A percentile compares a stretch with the other conserved stretches of the same genome.
Evolutionary conservation across 2,888 invertebrate species (phyloP).

Genomic region (Cyrtodaria siliqua): DNA sequence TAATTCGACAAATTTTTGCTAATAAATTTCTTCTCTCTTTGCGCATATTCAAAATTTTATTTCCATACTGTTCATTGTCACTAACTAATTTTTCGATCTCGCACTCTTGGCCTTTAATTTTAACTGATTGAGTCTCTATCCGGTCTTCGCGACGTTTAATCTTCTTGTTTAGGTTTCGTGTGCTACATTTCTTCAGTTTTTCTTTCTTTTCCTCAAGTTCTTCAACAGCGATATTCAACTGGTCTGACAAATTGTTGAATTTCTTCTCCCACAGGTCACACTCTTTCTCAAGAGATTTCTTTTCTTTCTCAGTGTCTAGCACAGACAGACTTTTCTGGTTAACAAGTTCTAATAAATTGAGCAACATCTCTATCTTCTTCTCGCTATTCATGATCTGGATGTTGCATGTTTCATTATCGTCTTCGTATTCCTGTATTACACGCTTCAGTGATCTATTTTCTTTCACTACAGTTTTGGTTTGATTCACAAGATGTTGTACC

Average conservation of each 20-base stretch:
- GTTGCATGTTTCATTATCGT: constrained; percentile 10
- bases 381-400: background rate
- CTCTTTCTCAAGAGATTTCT: background rate
- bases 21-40: too few species aligned
- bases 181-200: background rate
- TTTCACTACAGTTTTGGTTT: background rate
- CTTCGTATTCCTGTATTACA: background rate
- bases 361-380: constrained; percentile 5
- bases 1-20: too few species aligned
- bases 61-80: too few species aligned
- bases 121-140: too few species aligned
- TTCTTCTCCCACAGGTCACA: constrained; percentile 6
- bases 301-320: background rate
- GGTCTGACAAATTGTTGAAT: background rate
- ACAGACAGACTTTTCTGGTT: background rate
- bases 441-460: constrained; percentile 7
- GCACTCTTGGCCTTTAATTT: too few species aligned
- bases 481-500: background rate
- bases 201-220: constrained; percentile 5
- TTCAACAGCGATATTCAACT: constrained; percentile 7
- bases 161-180: constrained; percentile 17
- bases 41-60: too few species aligned
- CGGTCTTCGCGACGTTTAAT: constrained; percentile 9
- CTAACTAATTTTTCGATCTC: too few species aligned
- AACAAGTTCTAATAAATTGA: background rate